Conservation (phyloP, 2,797 vertebrate species). For the Takifugu ocellatus region DNA sequence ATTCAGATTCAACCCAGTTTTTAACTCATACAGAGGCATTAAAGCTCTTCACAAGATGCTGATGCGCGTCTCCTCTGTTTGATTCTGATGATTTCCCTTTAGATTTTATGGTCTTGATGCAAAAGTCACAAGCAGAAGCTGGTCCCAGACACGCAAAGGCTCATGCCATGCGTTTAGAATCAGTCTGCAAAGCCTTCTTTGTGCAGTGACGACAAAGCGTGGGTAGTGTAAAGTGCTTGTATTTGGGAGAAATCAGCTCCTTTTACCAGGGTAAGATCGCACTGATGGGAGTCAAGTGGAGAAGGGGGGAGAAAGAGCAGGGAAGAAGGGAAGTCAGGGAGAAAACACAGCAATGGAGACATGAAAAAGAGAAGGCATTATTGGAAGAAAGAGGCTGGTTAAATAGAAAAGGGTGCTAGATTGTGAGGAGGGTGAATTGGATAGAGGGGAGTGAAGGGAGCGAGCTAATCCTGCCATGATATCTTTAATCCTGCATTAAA, state of each 20-base stretch:
- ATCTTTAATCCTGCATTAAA: conserved; percentile 75
- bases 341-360: conserved; percentile 40
- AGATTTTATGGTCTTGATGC: conserved; percentile 35
- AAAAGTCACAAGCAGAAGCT: conserved; percentile 68
- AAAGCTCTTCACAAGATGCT: conserved; percentile 1
- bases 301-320: conserved; percentile 18
- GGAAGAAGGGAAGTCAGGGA: conserved; percentile 15
- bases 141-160: conserved; percentile 70
- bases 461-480: conserved; percentile 68
- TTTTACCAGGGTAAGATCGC: conserved; percentile 38
- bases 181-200: conserved; percentile 54
- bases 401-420: conserved; percentile 42
- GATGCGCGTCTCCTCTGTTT: conserved; percentile 5
- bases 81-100: conserved; percentile 7
- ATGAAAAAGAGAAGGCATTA: conserved; percentile 46
- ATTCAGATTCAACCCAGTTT: background rate
- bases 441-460: conserved; percentile 40
- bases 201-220: conserved; percentile 31
- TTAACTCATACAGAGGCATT: conserved; percentile 2
- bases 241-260: conserved; percentile 21
- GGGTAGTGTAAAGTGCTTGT: conserved; percentile 32
- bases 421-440: conserved; percentile 24
- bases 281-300: conserved; percentile 29
- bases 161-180: conserved; percentile 69
- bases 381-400: conserved; percentile 41